These are phyloP conservation scores for Lepidurus packardi DNA, from an alignment of 1,140 invertebrate genomes.

Conservation along the genomic window DNA sequence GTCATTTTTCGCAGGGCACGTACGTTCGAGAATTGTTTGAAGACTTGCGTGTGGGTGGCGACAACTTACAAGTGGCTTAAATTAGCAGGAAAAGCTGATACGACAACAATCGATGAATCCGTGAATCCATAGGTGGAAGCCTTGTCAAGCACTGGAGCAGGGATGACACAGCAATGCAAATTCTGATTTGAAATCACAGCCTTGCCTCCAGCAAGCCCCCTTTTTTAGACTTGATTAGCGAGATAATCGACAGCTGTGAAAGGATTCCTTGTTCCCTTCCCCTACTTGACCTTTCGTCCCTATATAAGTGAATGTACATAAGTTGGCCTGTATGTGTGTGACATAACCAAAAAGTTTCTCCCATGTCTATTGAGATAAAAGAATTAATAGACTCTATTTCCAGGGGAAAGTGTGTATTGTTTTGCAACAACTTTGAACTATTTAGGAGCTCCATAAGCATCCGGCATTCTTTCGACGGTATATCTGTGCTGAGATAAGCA, in stretches of 20 bases:
- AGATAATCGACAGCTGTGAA: neutral
- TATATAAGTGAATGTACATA: neutral
- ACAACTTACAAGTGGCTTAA: slow-evolving; percentile 13
- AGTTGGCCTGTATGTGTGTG: neutral
- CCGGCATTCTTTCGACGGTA: slow-evolving; percentile 96
- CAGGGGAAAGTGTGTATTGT: neutral
- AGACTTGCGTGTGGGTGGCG: neutral
- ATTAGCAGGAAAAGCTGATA: neutral
- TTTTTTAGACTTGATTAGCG: neutral
- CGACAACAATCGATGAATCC: neutral
- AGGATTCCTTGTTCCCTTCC: neutral
- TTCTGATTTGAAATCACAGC: neutral
- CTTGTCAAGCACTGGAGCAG: neutral
- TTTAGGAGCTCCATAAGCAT: slow-evolving; percentile 87
- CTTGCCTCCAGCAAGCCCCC: neutral
- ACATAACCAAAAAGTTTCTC: neutral
- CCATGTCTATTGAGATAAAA: neutral
- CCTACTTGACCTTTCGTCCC: neutral
- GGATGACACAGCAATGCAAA: neutral
- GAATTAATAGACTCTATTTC: neutral
- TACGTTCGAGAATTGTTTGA: neutral
- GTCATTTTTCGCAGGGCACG: neutral
- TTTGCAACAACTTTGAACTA: neutral
- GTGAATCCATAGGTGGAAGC: neutral
- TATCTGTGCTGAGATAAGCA: slow-evolving; percentile 88